Evolutionary conservation across 2,888 invertebrate genomes (phyloP).

Genomic region (Cephus runcator): DNA sequence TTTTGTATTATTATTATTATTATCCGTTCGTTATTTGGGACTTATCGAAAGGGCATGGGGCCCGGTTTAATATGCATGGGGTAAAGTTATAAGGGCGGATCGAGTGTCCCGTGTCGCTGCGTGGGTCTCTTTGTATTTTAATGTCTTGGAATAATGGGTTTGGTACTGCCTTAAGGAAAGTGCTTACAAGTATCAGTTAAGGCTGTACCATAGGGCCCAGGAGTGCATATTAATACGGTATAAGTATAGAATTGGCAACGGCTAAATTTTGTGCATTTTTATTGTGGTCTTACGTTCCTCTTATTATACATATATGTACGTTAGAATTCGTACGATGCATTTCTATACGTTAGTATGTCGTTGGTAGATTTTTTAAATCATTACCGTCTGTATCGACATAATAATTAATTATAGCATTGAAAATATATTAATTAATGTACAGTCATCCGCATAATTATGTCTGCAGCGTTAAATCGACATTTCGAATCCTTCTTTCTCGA

Average conservation of each 20-base stretch:
- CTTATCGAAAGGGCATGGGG: not conserved
- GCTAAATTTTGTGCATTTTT: not conserved
- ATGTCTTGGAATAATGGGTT: not conserved
- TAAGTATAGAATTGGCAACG: not conserved
- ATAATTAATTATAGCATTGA: not conserved
- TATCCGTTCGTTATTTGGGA: not conserved
- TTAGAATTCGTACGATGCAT: not conserved
- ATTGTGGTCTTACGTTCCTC: not conserved
- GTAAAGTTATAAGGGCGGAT: constrained; percentile 2
- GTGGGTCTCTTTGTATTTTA: constrained; percentile 5
- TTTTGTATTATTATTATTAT: not conserved
- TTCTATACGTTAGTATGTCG: not conserved
- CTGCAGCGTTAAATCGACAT: not conserved
- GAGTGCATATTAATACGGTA: not conserved
- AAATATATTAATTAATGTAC: not conserved
- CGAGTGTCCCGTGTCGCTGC: not conserved
- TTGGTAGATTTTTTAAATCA: not conserved
- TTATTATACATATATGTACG: not conserved
- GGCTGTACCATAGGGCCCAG: not conserved
- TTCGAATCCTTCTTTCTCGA: not conserved
- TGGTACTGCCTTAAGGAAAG: not conserved
- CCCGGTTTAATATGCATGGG: constrained; percentile 4
- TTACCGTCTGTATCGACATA: not conserved
- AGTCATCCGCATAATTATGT: not conserved
- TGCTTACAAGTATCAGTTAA: not conserved